Evolutionary conservation across 2,888 invertebrate species (phyloP).

Genomic region (Philopedon plagiatum): DNA sequence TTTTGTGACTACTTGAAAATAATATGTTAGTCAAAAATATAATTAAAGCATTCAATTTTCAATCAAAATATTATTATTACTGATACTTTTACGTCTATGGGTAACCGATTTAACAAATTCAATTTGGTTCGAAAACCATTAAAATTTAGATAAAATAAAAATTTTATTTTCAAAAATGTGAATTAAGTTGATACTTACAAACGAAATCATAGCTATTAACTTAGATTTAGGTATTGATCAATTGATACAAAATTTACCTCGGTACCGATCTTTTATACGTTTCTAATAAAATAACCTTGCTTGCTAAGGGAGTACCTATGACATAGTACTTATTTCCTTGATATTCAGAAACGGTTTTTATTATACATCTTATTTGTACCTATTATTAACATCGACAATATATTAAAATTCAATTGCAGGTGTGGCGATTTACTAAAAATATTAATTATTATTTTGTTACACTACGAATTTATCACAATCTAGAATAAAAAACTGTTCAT

Average conservation of each 20-base stretch:
- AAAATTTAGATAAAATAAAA: neutral
- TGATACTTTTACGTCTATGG: no score
- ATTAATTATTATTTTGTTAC: conserved; percentile 1
- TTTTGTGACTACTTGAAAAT: no score
- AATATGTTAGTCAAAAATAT: no score
- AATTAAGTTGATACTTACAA: conserved; percentile 26
- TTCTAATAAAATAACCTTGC: conserved; percentile 8
- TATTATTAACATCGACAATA: neutral
- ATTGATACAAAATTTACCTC: neutral
- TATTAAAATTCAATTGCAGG: conserved; percentile 13
- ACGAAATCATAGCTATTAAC: conserved; percentile 35
- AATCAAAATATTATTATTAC: no score
- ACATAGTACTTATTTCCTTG: conserved; percentile 13
- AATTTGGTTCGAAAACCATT: no score
- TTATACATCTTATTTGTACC: neutral
- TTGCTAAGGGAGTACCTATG: neutral
- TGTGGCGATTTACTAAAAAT: neutral
- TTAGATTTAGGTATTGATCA: conserved; percentile 20
- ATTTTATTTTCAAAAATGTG: neutral
- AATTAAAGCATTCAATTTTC: no score
- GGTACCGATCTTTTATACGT: conserved; percentile 13
- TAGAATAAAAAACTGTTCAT: neutral
- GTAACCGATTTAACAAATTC: no score
- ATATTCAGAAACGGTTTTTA: conserved; percentile 1
- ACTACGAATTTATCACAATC: neutral